Evolutionary conservation across 2,888 invertebrate species (phyloP).

Genomic region (Pristionchus mayeri): DNA sequence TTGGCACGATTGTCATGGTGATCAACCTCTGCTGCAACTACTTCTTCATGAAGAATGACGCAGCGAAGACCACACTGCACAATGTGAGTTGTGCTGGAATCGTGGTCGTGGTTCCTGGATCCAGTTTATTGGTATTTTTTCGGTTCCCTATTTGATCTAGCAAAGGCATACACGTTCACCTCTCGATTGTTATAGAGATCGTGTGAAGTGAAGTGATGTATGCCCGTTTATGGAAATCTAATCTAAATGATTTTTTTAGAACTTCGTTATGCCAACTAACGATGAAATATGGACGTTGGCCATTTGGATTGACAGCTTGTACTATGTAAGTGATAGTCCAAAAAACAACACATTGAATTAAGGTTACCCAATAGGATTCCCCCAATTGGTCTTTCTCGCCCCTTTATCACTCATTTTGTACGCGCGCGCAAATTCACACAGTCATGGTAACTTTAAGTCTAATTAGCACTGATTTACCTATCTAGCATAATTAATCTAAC

Average conservation of each 20-base stretch:
- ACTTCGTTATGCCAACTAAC: neutral
- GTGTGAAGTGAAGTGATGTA: too few species aligned
- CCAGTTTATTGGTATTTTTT: too few species aligned
- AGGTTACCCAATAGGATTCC: too few species aligned
- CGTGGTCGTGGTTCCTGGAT: too few species aligned
- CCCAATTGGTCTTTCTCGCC: too few species aligned
- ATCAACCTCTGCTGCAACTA: neutral
- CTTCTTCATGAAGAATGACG: neutral
- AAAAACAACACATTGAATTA: neutral
- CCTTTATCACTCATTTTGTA: too few species aligned
- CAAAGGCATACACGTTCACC: too few species aligned
- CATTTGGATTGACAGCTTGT: neutral
- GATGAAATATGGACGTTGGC: neutral
- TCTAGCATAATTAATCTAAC: neutral
- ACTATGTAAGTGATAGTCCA: neutral
- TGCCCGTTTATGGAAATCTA: too few species aligned
- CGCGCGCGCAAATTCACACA: too few species aligned
- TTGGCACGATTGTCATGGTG: neutral
- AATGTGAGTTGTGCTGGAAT: constrained; percentile 2
- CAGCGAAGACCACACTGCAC: neutral
- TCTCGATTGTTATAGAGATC: too few species aligned
- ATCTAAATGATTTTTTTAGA: neutral
- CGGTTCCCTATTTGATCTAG: too few species aligned
- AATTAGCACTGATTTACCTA: neutral
- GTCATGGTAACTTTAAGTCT: too few species aligned